Percentiles rank a stretch among this genome's conserved stretches.
phyloP scores from a whole-genome alignment of 2,113 vertebrate species.

The Eupsittula cactorum region DNA sequence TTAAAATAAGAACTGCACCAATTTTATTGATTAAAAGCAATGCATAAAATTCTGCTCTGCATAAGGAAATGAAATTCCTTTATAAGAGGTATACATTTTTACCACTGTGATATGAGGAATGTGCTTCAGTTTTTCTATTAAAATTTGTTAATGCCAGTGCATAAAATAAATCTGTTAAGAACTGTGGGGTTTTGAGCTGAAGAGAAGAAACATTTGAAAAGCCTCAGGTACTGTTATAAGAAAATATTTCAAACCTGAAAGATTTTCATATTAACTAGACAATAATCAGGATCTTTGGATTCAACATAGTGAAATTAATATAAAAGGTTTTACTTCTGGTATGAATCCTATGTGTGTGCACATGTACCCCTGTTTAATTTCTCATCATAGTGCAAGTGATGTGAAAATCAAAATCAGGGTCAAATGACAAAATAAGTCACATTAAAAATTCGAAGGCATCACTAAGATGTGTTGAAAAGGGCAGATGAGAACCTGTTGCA shows the following conservation, averaged over 20 bases:
- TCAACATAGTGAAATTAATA: background rate
- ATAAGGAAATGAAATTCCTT: constrained; percentile 59
- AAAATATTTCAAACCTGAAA: background rate
- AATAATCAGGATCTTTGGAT: background rate
- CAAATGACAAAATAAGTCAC: background rate
- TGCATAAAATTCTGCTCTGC: constrained; percentile 43
- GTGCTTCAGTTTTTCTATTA: background rate
- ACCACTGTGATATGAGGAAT: constrained; percentile 8
- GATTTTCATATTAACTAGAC: background rate
- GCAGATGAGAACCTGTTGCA: background rate
- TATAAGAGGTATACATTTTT: constrained; percentile 37
- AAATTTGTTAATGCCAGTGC: constrained; percentile 32
- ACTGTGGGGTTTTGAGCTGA: background rate
- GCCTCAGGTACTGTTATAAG: background rate
- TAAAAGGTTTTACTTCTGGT: background rate
- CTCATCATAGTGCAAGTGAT: background rate
- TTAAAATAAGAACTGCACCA: constrained; percentile 72
- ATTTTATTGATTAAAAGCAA: constrained; percentile 73
- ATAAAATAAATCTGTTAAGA: constrained; percentile 48
- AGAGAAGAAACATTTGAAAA: background rate
- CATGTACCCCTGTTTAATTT: background rate
- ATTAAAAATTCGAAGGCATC: background rate
- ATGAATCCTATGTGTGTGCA: background rate
- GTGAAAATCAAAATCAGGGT: background rate
- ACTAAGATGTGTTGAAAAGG: background rate